phyloP scores from a whole-genome alignment of 1,140 invertebrate species.

The Drosophila tani region DNA sequence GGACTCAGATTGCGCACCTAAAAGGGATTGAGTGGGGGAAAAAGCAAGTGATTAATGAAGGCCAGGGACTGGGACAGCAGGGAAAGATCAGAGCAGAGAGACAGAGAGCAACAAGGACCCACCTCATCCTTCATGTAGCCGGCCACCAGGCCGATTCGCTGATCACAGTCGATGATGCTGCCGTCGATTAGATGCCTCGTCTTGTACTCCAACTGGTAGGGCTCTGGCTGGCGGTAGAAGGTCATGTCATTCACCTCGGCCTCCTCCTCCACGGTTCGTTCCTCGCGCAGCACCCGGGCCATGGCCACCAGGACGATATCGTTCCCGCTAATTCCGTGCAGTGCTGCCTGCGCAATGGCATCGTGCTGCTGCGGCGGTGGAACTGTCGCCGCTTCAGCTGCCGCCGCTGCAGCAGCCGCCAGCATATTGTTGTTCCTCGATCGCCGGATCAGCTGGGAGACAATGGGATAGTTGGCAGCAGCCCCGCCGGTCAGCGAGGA shows the following conservation, averaged over 20 bases:
- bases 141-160: slow-evolving; percentile 93
- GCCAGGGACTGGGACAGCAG: no score
- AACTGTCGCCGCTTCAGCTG: slow-evolving; percentile 70
- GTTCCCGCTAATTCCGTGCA: slow-evolving; percentile 86
- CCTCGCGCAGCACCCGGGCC: slow-evolving; percentile 86
- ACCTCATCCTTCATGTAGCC: slow-evolving; percentile 95
- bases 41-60: not conserved
- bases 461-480: slow-evolving; percentile 84
- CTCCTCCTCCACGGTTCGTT: slow-evolving; percentile 18
- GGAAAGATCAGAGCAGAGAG: no score
- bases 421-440: slow-evolving; percentile 81
- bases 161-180: slow-evolving; percentile 93
- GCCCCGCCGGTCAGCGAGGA: slow-evolving; percentile 82
- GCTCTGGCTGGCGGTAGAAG: slow-evolving; percentile 89
- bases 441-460: slow-evolving; percentile 85
- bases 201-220: slow-evolving; percentile 92
- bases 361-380: slow-evolving; percentile 79
- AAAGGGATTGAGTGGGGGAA: not conserved
- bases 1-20: slow-evolving; percentile 87
- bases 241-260: slow-evolving; percentile 11
- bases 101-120: slow-evolving; percentile 50
- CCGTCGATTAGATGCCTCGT: slow-evolving; percentile 94
- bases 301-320: slow-evolving; percentile 89
- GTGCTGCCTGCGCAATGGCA: slow-evolving; percentile 80
- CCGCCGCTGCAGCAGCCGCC: slow-evolving; percentile 69